Conservation (phyloP, 1,140 invertebrate genomes). For the Vanessa tameamea region DNA sequence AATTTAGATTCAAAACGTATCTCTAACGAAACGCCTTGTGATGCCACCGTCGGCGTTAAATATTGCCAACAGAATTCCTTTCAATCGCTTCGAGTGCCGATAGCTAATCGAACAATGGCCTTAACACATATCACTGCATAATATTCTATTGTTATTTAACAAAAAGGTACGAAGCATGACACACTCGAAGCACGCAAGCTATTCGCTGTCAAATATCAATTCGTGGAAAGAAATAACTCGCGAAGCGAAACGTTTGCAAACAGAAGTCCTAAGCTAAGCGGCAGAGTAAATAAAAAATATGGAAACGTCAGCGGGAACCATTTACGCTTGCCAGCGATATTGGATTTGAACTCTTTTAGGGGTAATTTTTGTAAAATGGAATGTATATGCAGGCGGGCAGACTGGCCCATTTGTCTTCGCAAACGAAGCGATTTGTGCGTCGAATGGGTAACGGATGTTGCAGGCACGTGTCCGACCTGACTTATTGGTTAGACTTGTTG, state of each 20-base stretch:
- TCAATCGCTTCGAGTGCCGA: slow-evolving; percentile 55
- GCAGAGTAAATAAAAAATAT: slow-evolving; percentile 49
- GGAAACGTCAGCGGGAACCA: slow-evolving; percentile 35
- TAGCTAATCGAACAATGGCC: slow-evolving; percentile 71
- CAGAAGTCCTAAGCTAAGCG: slow-evolving; percentile 27
- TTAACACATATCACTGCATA: slow-evolving; percentile 47
- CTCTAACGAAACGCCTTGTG: slow-evolving; percentile 63
- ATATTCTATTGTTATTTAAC: slow-evolving; percentile 59
- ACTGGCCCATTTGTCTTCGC: slow-evolving; percentile 75
- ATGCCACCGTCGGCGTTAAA: slow-evolving; percentile 74
- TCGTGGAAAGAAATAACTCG: slow-evolving; percentile 15
- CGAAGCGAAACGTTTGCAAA: slow-evolving; percentile 21
- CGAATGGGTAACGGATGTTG: slow-evolving; percentile 73
- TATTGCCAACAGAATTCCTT: slow-evolving; percentile 60
- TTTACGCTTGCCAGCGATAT: slow-evolving; percentile 54
- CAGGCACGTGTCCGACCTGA: slow-evolving; percentile 66
- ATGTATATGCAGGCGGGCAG: slow-evolving; percentile 61
- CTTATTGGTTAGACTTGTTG: slow-evolving; percentile 68
- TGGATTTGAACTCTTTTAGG: slow-evolving; percentile 65
- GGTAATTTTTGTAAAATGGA: slow-evolving; percentile 73
- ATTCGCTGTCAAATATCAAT: slow-evolving; percentile 42
- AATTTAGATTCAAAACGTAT: slow-evolving; percentile 71
- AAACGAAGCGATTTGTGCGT: slow-evolving; percentile 79
- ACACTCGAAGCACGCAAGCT: slow-evolving; percentile 49
- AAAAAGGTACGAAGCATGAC: slow-evolving; percentile 59